These are phyloP conservation scores for Myripristis jacobus DNA, from an alignment of 2,797 vertebrate genomes.

Conservation along the genomic window DNA sequence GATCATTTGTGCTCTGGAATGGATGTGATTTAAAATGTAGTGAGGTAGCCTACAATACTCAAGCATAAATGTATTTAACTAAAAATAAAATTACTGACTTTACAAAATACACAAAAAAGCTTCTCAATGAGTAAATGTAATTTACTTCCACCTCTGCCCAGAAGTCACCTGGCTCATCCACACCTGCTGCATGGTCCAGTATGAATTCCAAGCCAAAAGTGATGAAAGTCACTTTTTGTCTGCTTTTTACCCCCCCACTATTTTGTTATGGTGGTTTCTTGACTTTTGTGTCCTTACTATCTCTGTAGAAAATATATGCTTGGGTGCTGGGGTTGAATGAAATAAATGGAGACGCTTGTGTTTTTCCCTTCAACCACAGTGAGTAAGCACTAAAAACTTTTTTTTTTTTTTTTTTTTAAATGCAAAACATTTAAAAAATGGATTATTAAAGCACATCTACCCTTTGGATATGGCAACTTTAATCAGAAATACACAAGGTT, in stretches of 20 bases:
- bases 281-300: slow-evolving; percentile 7
- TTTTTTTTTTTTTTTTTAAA: no score
- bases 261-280: slow-evolving; percentile 18
- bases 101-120: no score
- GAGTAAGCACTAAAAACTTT: background rate
- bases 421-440: slow-evolving; percentile 4
- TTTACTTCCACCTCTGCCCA: slow-evolving; percentile 27
- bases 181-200: background rate
- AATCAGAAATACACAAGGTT: slow-evolving; percentile 23
- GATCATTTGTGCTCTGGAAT: no score
- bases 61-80: no score
- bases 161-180: slow-evolving; percentile 55
- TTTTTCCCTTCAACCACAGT: background rate
- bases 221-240: slow-evolving; percentile 42
- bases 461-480: slow-evolving; percentile 10
- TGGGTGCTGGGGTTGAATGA: slow-evolving; percentile 12
- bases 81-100: no score
- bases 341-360: slow-evolving; percentile 38
- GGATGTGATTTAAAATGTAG: no score
- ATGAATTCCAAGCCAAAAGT: slow-evolving; percentile 8
- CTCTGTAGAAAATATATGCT: slow-evolving; percentile 2
- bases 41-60: no score
- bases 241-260: slow-evolving; percentile 19
- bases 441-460: slow-evolving; percentile 21
- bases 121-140: no score